A percentile compares a stretch with the other conserved stretches of the same genome.
Conservation (phyloP, 2,113 vertebrate species). For the Epinephelus moara region DNA sequence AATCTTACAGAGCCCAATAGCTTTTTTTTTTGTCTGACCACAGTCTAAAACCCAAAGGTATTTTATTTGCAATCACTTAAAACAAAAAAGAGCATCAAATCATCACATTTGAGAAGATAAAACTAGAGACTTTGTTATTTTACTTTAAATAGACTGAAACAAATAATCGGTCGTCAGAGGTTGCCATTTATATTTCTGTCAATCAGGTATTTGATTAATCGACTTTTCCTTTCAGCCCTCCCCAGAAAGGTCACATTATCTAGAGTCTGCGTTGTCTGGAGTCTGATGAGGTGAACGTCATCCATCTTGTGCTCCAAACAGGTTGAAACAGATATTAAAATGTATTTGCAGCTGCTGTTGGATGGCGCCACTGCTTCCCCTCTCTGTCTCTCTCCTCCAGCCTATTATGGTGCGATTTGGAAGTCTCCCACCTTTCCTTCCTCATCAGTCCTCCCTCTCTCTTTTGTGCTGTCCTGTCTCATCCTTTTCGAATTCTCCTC, state of each 20-base stretch:
- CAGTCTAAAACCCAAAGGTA: too few species aligned
- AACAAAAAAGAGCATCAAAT: too few species aligned
- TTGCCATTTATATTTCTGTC: not conserved
- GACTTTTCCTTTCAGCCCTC: not conserved
- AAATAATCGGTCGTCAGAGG: not conserved
- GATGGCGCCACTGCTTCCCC: not conserved
- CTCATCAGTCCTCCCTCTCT: conserved; percentile 44
- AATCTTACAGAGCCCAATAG: too few species aligned
- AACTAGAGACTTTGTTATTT: not conserved
- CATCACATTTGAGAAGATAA: too few species aligned
- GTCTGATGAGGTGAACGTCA: not conserved
- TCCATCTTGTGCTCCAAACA: conserved; percentile 27
- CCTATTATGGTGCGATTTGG: conserved; percentile 20
- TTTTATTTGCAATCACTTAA: too few species aligned
- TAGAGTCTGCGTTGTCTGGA: not conserved
- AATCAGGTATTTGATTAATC: not conserved
- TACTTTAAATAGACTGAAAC: not conserved
- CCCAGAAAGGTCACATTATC: not conserved
- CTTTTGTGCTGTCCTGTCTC: conserved; percentile 32
- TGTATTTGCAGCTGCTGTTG: conserved; percentile 20
- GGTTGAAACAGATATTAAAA: conserved; percentile 29
- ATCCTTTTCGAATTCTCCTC: conserved; percentile 44
- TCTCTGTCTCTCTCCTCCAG: conserved; percentile 16
- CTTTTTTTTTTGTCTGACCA: too few species aligned
- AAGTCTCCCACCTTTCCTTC: conserved; percentile 38